Conservation (phyloP, 2,113 vertebrate genomes). For the Motacilla tschutschensis region DNA sequence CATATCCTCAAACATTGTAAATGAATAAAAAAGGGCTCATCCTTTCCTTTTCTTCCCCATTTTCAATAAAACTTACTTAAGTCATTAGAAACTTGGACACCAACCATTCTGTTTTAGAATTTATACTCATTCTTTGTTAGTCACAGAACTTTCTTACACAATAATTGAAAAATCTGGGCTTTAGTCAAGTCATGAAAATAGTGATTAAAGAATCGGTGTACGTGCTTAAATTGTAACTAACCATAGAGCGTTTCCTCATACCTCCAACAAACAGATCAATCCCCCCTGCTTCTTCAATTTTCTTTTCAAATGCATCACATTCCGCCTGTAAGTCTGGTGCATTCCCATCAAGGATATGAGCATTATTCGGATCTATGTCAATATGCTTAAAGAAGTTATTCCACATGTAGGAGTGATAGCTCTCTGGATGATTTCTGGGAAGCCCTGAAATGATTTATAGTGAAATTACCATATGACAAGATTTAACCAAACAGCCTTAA, state of each 20-base stretch:
- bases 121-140: neutral
- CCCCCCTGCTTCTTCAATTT: constrained; percentile 82
- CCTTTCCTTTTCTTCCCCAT: neutral
- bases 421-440: constrained; percentile 82
- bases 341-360: constrained; percentile 83
- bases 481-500: neutral
- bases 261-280: constrained; percentile 86
- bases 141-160: neutral
- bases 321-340: constrained; percentile 78
- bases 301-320: constrained; percentile 81
- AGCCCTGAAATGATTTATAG: constrained; percentile 68
- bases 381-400: constrained; percentile 86
- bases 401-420: constrained; percentile 86
- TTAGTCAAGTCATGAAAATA: neutral
- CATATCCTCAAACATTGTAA: constrained; percentile 3
- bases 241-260: constrained; percentile 31
- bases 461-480: neutral
- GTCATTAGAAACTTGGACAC: constrained; percentile 16
- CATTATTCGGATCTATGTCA: constrained; percentile 82
- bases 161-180: neutral
- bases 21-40: neutral
- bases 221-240: neutral
- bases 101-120: neutral
- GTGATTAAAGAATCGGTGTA: neutral
- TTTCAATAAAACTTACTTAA: neutral